Conservation (phyloP, 2,797 vertebrate species). For the Xyrichtys novacula region DNA sequence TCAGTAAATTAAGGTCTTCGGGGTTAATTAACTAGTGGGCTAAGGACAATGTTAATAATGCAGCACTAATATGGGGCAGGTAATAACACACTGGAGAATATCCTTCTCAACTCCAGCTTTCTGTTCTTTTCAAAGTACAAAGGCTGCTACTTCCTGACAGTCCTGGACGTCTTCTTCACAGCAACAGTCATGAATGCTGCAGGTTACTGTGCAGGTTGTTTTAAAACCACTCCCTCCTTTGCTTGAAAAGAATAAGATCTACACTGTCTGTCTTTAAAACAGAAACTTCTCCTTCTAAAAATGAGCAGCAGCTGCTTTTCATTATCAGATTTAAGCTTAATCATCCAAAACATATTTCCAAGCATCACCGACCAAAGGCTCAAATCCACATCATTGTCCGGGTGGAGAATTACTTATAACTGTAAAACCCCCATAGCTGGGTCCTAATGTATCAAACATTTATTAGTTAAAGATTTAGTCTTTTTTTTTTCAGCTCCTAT, state of each 20-base stretch:
- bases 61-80: slow-evolving; percentile 80
- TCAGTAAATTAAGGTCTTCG: slow-evolving; percentile 84
- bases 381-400: slow-evolving; percentile 21
- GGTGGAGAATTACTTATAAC: slow-evolving; percentile 4
- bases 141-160: slow-evolving; percentile 23
- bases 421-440: not conserved
- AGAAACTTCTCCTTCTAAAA: not conserved
- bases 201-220: slow-evolving; percentile 22
- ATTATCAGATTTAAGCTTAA: slow-evolving; percentile 28
- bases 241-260: not conserved
- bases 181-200: slow-evolving; percentile 7
- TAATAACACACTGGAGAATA: slow-evolving; percentile 76
- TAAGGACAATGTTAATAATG: slow-evolving; percentile 85
- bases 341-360: slow-evolving; percentile 36
- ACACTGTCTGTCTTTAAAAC: not conserved
- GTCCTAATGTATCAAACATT: not conserved
- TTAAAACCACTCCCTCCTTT: not conserved
- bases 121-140: slow-evolving; percentile 31
- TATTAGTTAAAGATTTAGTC: not conserved
- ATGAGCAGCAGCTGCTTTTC: not conserved
- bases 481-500: not conserved
- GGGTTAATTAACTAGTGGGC: slow-evolving; percentile 85
- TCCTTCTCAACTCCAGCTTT: slow-evolving; percentile 59
- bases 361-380: slow-evolving; percentile 11
- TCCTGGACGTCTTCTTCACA: slow-evolving; percentile 16